Base-by-base conservation (phyloP, 2,113 vertebrate genomes). In the Crotalus horridus region DNA sequence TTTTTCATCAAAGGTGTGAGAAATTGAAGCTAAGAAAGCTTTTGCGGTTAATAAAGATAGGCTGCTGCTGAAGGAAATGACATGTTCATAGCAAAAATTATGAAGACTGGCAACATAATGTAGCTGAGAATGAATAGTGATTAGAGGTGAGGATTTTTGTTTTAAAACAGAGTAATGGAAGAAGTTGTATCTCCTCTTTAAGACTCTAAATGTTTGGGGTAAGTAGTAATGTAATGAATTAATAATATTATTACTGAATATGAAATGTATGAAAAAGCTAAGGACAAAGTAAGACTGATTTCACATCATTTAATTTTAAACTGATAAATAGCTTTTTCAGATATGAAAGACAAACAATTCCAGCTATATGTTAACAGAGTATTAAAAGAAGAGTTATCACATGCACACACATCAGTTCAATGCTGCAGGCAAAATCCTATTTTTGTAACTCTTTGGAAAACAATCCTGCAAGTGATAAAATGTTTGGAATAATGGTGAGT, bases 281-380 rank as follows among this genome's bases (percentile, higher is more conserved):
- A 43, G 39, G 6, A 48, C 2, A 11, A 59, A 64, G 24, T 90
- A 90, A 21, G 43, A 69, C 21, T 90, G 29, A 39, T 61, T 88
- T 64, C 3, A 88, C n/a, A 74, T n/a, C 54, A 92, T 91, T 92
- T 91, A 39, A 39, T 39, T 39, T 39, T 87, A 51, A 43, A 53
- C 91, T 95, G 29, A 46, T 21, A 90, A n/a, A 4, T 33, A 90
- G 61, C 88, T 88, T 88, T 95, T 95, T 95, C 93, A 54, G 92
- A 91, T 54, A 93, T 92, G 90, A 94, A 96, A 96, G 94, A 89
- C 86, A 95, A 21, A 53, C 26, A 92, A 74, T 89, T 94, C 54
- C 93, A 95, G 74, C 94, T 2, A 91, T 94, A 92, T 91, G 58
- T 91, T 93, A 88, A 55, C 48, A 91, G n/a, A 55, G 54, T 74